Percentiles rank a stretch among this genome's conserved stretches.
Evolutionary conservation across 1,140 invertebrate species (phyloP).

Genomic region (Sycophila sp.): DNA sequence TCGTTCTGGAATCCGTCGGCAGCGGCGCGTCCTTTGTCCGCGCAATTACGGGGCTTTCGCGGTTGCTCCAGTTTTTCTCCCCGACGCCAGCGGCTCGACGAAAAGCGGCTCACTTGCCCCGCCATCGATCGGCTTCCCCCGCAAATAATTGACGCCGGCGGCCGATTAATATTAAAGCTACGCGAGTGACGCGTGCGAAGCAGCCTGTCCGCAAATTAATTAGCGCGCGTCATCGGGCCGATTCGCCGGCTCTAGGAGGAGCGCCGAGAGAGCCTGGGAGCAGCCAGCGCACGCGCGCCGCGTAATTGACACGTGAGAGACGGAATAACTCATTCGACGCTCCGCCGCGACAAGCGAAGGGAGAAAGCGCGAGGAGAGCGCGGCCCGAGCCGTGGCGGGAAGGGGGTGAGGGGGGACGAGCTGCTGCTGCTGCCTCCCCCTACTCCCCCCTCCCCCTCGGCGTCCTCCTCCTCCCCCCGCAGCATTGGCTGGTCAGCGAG

Average conservation of each 20-base stretch:
- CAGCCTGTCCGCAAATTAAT: conserved; percentile 56
- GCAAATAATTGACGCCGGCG: background rate
- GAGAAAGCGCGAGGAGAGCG: conserved; percentile 37
- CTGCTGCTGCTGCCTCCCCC: conserved; percentile 39
- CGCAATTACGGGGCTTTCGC: too few species aligned
- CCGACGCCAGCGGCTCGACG: too few species aligned
- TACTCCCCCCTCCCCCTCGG: conserved; percentile 42
- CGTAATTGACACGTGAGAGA: conserved; percentile 31
- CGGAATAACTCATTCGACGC: conserved; percentile 1
- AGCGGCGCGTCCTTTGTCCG: too few species aligned
- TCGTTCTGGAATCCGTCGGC: too few species aligned
- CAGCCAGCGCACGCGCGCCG: conserved; percentile 20
- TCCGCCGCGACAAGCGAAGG: conserved; percentile 22
- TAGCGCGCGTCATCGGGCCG: conserved; percentile 42
- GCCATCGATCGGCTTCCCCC: background rate
- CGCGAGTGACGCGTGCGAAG: background rate
- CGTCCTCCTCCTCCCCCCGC: conserved; percentile 42
- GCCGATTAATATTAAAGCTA: background rate
- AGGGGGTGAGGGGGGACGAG: conserved; percentile 25
- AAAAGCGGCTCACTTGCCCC: too few species aligned
- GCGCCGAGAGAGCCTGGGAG: too few species aligned
- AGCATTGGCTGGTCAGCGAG: conserved; percentile 55
- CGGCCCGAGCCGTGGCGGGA: background rate
- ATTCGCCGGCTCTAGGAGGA: background rate
- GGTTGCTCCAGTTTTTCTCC: too few species aligned